Percentiles rank a stretch among this genome's conserved stretches.
These are phyloP conservation scores for Dryomyza anilis DNA, from an alignment of 2,888 invertebrate species.

Conservation along the genomic window DNA sequence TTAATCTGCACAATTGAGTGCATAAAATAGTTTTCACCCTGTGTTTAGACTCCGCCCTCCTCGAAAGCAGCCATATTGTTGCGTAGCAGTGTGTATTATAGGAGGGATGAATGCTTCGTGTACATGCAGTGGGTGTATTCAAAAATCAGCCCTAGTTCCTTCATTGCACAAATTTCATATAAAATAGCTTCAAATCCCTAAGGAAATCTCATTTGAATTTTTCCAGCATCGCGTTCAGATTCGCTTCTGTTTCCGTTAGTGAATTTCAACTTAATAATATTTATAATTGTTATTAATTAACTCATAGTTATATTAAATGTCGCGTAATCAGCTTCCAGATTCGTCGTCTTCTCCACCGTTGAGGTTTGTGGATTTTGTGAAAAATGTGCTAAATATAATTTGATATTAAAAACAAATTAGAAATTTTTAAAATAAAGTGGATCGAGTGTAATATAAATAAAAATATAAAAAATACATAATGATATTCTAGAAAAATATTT, in stretches of 20 bases:
- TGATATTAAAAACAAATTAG: neutral
- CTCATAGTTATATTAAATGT: slow-evolving; percentile 42
- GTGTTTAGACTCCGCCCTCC: slow-evolving; percentile 16
- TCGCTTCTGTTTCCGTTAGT: no score
- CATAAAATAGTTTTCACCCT: slow-evolving; percentile 16
- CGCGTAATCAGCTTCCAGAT: slow-evolving; percentile 71
- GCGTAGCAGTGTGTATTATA: no score
- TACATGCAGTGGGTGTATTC: neutral
- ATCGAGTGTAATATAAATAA: neutral
- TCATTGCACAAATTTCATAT: slow-evolving; percentile 7
- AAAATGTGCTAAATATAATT: no score
- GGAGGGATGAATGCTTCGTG: neutral
- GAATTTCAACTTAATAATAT: neutral
- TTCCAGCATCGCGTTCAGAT: no score
- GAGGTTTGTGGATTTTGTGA: slow-evolving; percentile 60
- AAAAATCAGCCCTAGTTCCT: neutral
- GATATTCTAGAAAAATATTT: no score
- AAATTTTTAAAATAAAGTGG: neutral
- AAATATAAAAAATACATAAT: no score
- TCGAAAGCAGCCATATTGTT: slow-evolving; percentile 11
- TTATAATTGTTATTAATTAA: neutral
- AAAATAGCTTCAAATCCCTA: slow-evolving; percentile 10
- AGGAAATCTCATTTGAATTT: no score
- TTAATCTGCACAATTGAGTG: no score
- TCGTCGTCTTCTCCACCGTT: slow-evolving; percentile 73